Conservation (phyloP, 1,140 invertebrate species). For the Plutomurus gul region DNA sequence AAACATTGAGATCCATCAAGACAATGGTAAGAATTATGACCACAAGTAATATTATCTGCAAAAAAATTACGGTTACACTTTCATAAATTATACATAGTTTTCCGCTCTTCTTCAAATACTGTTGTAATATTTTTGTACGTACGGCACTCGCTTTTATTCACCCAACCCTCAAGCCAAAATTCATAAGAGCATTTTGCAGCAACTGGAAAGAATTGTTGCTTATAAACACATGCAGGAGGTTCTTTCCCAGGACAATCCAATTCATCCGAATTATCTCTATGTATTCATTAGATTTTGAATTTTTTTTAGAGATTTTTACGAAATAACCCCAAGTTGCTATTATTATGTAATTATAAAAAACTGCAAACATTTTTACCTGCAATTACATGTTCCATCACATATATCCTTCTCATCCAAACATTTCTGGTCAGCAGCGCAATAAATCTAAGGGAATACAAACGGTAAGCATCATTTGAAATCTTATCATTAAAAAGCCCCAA, state of each 20-base stretch:
- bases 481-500: too few relatives aligned
- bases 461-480: too few relatives aligned
- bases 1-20: conserved; percentile 59
- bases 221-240: conserved; percentile 5
- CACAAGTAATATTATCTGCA: conserved; percentile 54
- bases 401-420: conserved; percentile 33
- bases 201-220: background rate
- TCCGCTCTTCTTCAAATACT: background rate
- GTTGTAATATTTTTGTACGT: background rate
- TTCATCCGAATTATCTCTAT: conserved; percentile 31
- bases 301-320: too few relatives aligned
- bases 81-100: too few relatives aligned
- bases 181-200: conserved; percentile 2
- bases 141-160: conserved; percentile 25
- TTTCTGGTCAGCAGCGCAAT: conserved; percentile 34
- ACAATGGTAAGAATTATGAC: conserved; percentile 57
- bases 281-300: background rate
- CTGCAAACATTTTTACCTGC: background rate
- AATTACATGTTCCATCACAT: conserved; percentile 39
- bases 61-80: conserved; percentile 30
- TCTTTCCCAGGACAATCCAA: conserved; percentile 8
- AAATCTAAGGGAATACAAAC: conserved; percentile 25
- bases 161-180: conserved; percentile 2
- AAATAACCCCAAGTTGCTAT: too few relatives aligned
- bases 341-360: background rate